These are phyloP conservation scores for Phrixothrix hirtus DNA, from an alignment of 2,888 invertebrate species.

Conservation along the genomic window DNA sequence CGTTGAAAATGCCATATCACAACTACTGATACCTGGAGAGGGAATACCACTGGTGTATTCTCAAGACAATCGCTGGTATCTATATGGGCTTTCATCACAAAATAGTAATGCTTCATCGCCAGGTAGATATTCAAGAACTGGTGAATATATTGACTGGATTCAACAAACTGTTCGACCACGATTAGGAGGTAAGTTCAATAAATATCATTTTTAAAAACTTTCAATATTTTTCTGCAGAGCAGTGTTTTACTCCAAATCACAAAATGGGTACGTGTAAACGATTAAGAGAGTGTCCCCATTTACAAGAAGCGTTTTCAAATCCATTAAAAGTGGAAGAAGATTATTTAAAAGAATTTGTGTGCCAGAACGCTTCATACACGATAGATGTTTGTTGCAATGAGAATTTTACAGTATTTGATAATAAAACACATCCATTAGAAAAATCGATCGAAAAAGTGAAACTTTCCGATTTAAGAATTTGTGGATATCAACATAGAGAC, in stretches of 20 bases:
- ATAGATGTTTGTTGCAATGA: background rate
- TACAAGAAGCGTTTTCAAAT: background rate
- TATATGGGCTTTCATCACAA: too few species aligned
- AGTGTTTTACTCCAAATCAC: background rate
- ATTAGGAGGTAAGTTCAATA: background rate
- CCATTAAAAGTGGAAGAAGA: background rate
- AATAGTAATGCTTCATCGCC: too few species aligned
- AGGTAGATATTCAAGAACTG: too few species aligned
- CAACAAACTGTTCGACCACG: background rate
- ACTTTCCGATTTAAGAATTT: background rate
- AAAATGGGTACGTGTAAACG: background rate
- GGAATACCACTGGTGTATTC: too few species aligned
- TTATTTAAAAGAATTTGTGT: background rate
- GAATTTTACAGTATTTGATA: background rate
- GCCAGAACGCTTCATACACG: background rate
- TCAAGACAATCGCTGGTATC: too few species aligned
- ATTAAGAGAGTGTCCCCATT: background rate
- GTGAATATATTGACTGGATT: too few species aligned
- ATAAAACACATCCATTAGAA: background rate
- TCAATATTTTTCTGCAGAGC: background rate
- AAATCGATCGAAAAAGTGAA: background rate
- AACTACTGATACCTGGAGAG: too few species aligned
- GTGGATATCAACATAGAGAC: conserved; percentile 6
- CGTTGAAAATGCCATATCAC: too few species aligned
- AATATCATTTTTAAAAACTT: too few species aligned